phyloP scores from a whole-genome alignment of 2,113 vertebrate species.

The Ranitomeya variabilis region DNA sequence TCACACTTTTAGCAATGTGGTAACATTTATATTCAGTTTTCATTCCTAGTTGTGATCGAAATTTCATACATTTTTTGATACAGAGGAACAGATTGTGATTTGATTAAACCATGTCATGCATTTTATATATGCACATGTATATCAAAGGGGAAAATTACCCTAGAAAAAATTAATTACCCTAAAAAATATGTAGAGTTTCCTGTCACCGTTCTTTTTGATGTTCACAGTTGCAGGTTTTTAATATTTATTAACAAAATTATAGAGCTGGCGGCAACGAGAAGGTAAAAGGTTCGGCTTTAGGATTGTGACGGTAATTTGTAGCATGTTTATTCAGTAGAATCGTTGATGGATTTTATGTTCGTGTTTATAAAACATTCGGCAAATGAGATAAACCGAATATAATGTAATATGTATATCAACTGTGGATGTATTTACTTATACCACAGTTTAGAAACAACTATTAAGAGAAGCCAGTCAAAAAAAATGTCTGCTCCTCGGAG shows the following conservation, averaged over 20 bases:
- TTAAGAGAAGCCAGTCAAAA: neutral
- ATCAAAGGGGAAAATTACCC: conserved; percentile 2
- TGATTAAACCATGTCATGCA: neutral
- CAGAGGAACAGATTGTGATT: neutral
- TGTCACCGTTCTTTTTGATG: conserved; percentile 33
- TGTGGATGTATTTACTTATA: conserved; percentile 8
- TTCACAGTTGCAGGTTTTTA: conserved; percentile 18
- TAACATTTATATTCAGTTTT: neutral
- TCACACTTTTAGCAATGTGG: neutral
- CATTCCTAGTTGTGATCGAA: neutral
- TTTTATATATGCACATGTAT: conserved; percentile 8
- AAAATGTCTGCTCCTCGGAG: neutral
- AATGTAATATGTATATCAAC: neutral
- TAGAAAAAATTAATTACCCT: conserved; percentile 21
- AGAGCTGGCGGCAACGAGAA: conserved; percentile 20
- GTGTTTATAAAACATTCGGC: conserved; percentile 3
- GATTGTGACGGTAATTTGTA: conserved; percentile 18
- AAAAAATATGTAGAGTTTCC: conserved; percentile 7
- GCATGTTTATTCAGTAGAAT: conserved; percentile 16
- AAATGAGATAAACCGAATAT: conserved; percentile 11
- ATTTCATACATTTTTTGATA: neutral
- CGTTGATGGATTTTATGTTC: neutral
- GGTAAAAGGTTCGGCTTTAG: neutral
- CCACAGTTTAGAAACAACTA: neutral
- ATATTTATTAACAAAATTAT: conserved; percentile 31